These are phyloP conservation scores for Hypotaenidia philippensis DNA, from an alignment of 2,797 vertebrate species.

Conservation along the genomic window DNA sequence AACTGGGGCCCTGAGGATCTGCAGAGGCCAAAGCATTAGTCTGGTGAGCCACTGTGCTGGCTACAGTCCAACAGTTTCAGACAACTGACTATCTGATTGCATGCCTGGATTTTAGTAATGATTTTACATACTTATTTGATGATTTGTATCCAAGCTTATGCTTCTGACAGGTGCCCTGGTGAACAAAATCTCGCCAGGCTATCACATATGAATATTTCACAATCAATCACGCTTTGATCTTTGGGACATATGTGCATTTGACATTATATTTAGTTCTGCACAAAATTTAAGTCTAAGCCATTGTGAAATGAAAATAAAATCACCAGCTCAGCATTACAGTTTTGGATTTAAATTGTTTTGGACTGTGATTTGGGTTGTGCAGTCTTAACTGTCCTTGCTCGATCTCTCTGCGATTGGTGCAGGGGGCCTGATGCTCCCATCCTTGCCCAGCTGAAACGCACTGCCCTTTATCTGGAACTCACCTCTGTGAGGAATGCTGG, in stretches of 20 bases:
- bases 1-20: conserved; percentile 50
- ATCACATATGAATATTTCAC: conserved; percentile 67
- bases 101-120: conserved; percentile 60
- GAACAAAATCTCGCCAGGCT: conserved; percentile 62
- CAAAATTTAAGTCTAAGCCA: conserved; percentile 52
- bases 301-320: conserved; percentile 61
- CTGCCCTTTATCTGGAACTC: background rate
- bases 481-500: background rate
- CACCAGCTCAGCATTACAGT: background rate
- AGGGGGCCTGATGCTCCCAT: background rate
- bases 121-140: conserved; percentile 66
- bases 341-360: conserved; percentile 41
- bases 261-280: conserved; percentile 58
- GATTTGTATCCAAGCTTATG: conserved; percentile 70
- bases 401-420: background rate
- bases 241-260: conserved; percentile 59
- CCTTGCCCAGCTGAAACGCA: background rate
- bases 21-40: conserved; percentile 43
- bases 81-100: conserved; percentile 54
- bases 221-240: conserved; percentile 68
- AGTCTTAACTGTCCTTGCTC: background rate
- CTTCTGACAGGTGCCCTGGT: conserved; percentile 76
- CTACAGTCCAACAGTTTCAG: conserved; percentile 57
- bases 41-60: conserved; percentile 60
- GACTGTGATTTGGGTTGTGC: background rate